Evolutionary conservation across 2,113 vertebrate genomes (phyloP).

Genomic region (Proterorhinus semilunaris): DNA sequence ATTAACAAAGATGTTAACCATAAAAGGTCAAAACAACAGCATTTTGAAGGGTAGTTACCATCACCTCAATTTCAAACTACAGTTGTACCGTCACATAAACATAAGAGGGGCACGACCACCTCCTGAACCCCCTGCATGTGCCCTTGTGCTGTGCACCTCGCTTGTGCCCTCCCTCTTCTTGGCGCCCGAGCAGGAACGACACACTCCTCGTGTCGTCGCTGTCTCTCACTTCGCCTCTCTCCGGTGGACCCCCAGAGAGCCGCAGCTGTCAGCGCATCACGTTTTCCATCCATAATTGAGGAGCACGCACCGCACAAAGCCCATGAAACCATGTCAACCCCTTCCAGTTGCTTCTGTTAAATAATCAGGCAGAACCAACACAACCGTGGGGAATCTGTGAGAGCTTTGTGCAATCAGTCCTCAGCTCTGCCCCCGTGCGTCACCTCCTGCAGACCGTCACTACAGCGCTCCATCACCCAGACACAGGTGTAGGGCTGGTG

Average conservation of each 20-base stretch:
- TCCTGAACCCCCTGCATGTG: background rate
- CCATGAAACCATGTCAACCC: slow-evolving; percentile 72
- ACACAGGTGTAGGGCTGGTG: background rate
- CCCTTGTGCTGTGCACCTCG: slow-evolving; percentile 37
- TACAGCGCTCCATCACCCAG: background rate
- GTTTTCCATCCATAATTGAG: slow-evolving; percentile 72
- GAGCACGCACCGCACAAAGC: slow-evolving; percentile 68
- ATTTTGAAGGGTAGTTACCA: too few species aligned
- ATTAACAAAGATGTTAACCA: too few species aligned
- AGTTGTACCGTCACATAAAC: too few species aligned
- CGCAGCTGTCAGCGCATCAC: slow-evolving; percentile 75
- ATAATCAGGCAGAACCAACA: slow-evolving; percentile 73
- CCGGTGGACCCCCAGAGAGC: slow-evolving; percentile 61
- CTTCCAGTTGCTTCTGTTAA: slow-evolving; percentile 72
- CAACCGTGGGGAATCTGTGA: slow-evolving; percentile 55
- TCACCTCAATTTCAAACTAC: too few species aligned
- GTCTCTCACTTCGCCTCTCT: slow-evolving; percentile 33
- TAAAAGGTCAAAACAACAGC: too few species aligned
- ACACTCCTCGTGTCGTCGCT: slow-evolving; percentile 45
- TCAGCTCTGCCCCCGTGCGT: slow-evolving; percentile 14
- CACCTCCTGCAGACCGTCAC: background rate
- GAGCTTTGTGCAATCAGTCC: slow-evolving; percentile 51
- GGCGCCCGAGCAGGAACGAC: slow-evolving; percentile 47
- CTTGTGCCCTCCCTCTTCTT: slow-evolving; percentile 49
- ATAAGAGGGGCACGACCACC: too few species aligned